Evolutionary conservation across 2,888 invertebrate species (phyloP), one percentile per base, ranked within the genome.

Genomic region (Sarcophaga carnaria): DNA sequence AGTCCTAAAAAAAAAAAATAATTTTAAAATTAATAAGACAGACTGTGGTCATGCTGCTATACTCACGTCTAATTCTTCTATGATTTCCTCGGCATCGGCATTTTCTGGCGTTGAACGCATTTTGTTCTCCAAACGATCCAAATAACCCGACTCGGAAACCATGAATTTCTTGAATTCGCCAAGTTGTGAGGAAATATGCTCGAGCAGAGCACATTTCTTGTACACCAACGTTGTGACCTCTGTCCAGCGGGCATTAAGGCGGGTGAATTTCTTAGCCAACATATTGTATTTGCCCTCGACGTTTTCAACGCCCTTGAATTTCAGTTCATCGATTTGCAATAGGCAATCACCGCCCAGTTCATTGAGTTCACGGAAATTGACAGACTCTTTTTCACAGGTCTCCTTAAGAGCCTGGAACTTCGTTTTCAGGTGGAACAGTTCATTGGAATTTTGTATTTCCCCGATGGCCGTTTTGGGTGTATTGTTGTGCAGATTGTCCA

Each of bases 71-170:
- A 98, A 95, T 92, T 97, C 97, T 92, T 98, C 98, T 59, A 97
- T 97, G 88, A 98, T 96, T 94, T 98, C 98, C 94, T 98, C 98
- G 2, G 98, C 97, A 94, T 98, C 98, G 54, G 96, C 97, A 91
- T 94, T 95, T 90, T 95, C 95, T 3, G 96, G 95, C 64, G 96
- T 95, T 89, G 95, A 95, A 85, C 95, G 94, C 89, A 98, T 94
- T 88, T 97, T 96, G 82, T 96, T 96, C 92, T 97, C 96, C 90
- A 98, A 94, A 88, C 96, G 96, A 92, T 97, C 97, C 90, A 97
- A 94, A 95, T 97, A 97, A 47, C 96, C 96, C 85, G 94, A 95
- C 88, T 94, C 93, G 72, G 96, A 96, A 88, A 97, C 96, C 87
- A 97, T 95, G 91, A 97, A 94, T 86, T 96, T 97, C 94, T 95